Percentiles rank a stretch among this genome's conserved stretches.
These are phyloP conservation scores for Perizoma affinitatum DNA, from an alignment of 2,888 invertebrate species.

Conservation along the genomic window DNA sequence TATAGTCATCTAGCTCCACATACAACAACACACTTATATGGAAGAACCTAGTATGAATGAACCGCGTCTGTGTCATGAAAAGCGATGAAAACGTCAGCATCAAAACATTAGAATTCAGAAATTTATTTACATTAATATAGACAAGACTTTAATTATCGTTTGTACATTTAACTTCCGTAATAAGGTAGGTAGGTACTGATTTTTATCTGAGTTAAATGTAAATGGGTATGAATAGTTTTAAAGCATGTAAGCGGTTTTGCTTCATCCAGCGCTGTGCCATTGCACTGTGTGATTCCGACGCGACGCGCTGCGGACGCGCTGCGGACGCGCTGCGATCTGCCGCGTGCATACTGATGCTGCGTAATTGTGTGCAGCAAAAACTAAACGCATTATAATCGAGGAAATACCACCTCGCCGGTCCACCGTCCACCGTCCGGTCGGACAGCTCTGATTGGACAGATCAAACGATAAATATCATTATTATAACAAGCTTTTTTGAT, in stretches of 20 bases:
- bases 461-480: slow-evolving; percentile 38
- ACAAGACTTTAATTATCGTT: no score
- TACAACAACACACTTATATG: no score
- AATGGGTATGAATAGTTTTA: neutral
- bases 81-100: no score
- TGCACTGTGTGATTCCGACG: slow-evolving; percentile 4
- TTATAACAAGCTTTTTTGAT: slow-evolving; percentile 35
- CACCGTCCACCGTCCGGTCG: slow-evolving; percentile 40
- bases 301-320: slow-evolving; percentile 31
- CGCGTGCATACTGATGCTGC: slow-evolving; percentile 75
- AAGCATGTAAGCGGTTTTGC: neutral
- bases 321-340: slow-evolving; percentile 45
- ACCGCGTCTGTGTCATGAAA: no score
- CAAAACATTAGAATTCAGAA: no score
- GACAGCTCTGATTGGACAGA: slow-evolving; percentile 40
- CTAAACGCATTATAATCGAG: slow-evolving; percentile 72
- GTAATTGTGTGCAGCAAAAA: slow-evolving; percentile 74
- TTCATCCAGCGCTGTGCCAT: slow-evolving; percentile 6
- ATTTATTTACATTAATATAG: no score
- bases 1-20: no score
- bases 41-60: no score
- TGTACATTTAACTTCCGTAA: no score
- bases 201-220: no score
- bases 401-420: slow-evolving; percentile 55
- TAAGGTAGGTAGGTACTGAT: no score